Conservation (phyloP, 2,113 vertebrate species). For the Hippocampus comes region DNA sequence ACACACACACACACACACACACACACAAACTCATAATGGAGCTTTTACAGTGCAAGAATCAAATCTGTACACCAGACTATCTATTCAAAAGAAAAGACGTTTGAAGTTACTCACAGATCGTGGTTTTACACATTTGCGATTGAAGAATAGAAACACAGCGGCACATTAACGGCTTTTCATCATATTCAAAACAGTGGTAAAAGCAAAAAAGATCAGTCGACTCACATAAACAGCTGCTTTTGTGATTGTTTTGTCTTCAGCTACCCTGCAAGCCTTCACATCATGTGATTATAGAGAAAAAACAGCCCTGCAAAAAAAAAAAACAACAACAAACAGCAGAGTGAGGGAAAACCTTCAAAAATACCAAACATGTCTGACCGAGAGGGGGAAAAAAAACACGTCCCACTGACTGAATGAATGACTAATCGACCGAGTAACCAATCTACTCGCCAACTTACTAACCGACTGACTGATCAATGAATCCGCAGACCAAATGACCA, state of each 20-base stretch:
- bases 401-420: not conserved
- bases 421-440: not conserved
- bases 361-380: not conserved
- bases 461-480: not conserved
- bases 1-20: too few relatives aligned
- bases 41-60: not conserved
- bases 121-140: not conserved
- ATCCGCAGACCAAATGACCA: not conserved
- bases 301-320: not conserved
- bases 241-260: not conserved
- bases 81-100: not conserved
- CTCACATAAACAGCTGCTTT: not conserved
- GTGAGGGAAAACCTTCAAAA: not conserved
- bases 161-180: not conserved
- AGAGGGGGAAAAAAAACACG: not conserved
- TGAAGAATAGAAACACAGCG: not conserved
- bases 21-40: too few relatives aligned
- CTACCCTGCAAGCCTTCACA: not conserved
- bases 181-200: not conserved
- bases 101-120: not conserved
- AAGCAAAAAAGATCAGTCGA: not conserved
- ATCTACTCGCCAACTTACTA: not conserved
- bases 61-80: not conserved
- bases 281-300: not conserved
- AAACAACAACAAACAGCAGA: not conserved